Conservation (phyloP, 1,140 invertebrate genomes). For the Campoletis sonorensis region DNA sequence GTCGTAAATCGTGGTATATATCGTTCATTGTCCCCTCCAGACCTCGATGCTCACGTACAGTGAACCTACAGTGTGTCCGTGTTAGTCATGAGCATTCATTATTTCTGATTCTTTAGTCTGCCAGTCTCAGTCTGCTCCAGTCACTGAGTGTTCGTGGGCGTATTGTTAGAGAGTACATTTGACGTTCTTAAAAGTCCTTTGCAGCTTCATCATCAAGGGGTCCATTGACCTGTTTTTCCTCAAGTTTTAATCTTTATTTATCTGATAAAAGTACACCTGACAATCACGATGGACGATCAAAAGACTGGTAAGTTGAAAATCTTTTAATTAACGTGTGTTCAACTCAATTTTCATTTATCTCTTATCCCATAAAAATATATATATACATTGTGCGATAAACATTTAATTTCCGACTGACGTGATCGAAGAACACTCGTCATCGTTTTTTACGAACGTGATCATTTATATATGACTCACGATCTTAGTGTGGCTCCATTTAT, state of each 20-base stretch:
- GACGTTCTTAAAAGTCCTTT: neutral
- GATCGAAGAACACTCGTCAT: neutral
- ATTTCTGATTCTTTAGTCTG: no score
- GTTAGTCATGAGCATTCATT: no score
- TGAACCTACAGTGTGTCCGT: no score
- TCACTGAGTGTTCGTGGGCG: neutral
- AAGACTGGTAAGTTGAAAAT: slow-evolving; percentile 26
- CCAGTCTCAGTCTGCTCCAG: neutral
- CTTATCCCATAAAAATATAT: neutral
- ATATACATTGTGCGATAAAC: neutral
- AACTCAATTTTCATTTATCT: neutral
- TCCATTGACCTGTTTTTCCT: neutral
- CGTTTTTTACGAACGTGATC: neutral
- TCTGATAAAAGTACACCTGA: neutral
- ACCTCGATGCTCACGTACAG: no score
- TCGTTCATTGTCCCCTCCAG: no score
- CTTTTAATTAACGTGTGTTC: neutral
- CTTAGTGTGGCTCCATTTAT: neutral
- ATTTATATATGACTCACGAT: neutral
- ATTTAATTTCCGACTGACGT: slow-evolving; percentile 1
- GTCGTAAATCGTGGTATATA: no score
- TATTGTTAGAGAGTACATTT: neutral
- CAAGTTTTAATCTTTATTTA: neutral
- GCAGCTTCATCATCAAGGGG: neutral
- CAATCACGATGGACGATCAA: slow-evolving; percentile 21